Conservation (phyloP, 2,888 invertebrate species). For the Zaprionus lineosus region DNA sequence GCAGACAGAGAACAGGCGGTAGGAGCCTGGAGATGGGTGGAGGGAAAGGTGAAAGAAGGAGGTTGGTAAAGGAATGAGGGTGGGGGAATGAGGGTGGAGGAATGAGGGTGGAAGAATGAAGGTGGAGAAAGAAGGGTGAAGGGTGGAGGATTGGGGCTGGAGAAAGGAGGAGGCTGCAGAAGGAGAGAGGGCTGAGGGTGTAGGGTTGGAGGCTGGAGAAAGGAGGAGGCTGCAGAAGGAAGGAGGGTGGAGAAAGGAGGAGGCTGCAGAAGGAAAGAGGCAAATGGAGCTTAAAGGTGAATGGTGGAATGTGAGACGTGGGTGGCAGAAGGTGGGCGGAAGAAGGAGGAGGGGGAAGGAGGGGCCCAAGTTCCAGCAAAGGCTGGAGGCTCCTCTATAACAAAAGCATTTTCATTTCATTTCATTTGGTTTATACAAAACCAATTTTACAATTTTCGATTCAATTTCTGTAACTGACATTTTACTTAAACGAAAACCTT, state of each 20-base stretch:
- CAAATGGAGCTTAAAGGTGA: no score
- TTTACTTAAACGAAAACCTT: slow-evolving; percentile 83
- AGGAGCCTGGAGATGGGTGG: no score
- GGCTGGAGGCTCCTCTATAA: slow-evolving; percentile 47
- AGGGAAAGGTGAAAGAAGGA: no score
- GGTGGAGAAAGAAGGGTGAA: no score
- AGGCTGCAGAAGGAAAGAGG: slow-evolving; percentile 5
- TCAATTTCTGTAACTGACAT: slow-evolving; percentile 83
- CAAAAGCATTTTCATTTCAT: slow-evolving; percentile 72
- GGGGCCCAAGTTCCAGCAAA: no score
- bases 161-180: background rate
- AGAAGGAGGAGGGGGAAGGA: background rate
- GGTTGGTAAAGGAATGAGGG: no score
- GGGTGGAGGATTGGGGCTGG: no score
- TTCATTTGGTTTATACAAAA: slow-evolving; percentile 75
- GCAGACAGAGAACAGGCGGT: no score
- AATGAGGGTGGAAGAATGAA: background rate
- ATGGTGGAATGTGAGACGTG: no score
- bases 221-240: no score
- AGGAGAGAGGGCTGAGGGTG: background rate
- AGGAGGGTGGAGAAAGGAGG: background rate
- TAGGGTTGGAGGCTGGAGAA: background rate
- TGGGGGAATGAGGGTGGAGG: no score
- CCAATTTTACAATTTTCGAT: slow-evolving; percentile 80
- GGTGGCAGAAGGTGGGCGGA: no score